Evolutionary conservation across 1,140 invertebrate species (phyloP).

Genomic region (Meloidogyne chitwoodi): DNA sequence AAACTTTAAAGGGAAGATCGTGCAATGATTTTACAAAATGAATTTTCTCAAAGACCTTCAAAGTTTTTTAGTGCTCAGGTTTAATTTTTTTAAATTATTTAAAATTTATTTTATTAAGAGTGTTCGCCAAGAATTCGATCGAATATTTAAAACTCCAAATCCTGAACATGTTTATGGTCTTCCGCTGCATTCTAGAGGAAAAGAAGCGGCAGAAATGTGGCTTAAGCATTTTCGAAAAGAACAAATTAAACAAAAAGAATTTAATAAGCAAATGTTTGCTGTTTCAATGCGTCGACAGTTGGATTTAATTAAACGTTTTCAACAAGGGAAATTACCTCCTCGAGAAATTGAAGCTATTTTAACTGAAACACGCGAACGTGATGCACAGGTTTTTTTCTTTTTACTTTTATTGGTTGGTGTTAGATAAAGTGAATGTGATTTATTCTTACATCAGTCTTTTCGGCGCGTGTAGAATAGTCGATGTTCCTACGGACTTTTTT

Average conservation of each 20-base stretch:
- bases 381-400: constrained; percentile 1
- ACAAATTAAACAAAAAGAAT: neutral
- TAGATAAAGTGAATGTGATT: too few relatives aligned
- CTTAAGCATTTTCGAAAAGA: constrained; percentile 24
- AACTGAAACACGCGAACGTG: constrained; percentile 13
- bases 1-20: constrained; percentile 3
- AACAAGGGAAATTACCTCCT: constrained; percentile 17
- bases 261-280: constrained; percentile 16
- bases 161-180: constrained; percentile 24
- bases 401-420: too few relatives aligned
- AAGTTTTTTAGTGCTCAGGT: constrained; percentile 18
- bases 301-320: constrained; percentile 13
- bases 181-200: constrained; percentile 21
- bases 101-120: constrained; percentile 1
- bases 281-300: constrained; percentile 17
- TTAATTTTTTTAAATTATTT: neutral
- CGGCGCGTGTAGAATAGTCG: too few relatives aligned
- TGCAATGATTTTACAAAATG: constrained; percentile 11
- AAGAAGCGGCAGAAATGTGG: constrained; percentile 34
- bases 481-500: too few relatives aligned
- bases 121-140: constrained; percentile 9
- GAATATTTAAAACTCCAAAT: constrained; percentile 17
- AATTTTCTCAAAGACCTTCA: constrained; percentile 9
- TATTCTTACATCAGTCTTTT: too few relatives aligned
- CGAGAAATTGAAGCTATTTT: constrained; percentile 17